Percentiles rank a stretch among this genome's conserved stretches.
These are phyloP conservation scores for Gallinago undulata DNA, from an alignment of 2,113 vertebrate species.

Conservation along the genomic window DNA sequence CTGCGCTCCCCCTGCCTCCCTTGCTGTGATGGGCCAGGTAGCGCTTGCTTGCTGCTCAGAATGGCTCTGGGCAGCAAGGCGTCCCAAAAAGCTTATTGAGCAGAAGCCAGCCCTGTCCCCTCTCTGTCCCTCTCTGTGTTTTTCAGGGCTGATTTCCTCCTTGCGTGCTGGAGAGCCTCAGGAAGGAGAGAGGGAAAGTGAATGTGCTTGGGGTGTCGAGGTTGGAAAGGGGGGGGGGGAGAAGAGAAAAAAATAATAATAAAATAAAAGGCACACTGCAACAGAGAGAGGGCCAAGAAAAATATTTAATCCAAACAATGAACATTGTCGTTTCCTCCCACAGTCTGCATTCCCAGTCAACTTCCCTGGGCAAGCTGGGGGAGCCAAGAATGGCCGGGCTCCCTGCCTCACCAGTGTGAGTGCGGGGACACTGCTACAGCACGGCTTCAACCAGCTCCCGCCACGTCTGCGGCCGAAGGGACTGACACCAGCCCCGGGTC, in stretches of 20 bases:
- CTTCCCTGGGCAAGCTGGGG: constrained; percentile 47
- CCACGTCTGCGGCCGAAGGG: background rate
- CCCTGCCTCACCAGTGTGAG: constrained; percentile 9
- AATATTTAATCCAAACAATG: constrained; percentile 78
- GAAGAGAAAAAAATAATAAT: background rate
- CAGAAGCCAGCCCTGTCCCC: background rate
- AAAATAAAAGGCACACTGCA: constrained; percentile 48
- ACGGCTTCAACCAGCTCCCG: background rate
- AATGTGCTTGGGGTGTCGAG: background rate
- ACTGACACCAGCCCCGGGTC: background rate
- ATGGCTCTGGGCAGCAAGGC: background rate
- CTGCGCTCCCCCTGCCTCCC: background rate
- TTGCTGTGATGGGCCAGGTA: background rate
- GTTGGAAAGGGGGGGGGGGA: background rate
- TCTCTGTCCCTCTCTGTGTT: background rate
- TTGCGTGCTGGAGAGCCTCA: background rate
- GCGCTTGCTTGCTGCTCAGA: background rate
- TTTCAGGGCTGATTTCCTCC: background rate
- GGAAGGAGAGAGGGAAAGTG: constrained; percentile 22
- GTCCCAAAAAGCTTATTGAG: background rate
- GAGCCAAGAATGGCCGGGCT: constrained; percentile 65
- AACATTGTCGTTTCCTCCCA: constrained; percentile 74
- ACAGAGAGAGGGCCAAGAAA: constrained; percentile 67
- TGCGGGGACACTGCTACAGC: background rate
- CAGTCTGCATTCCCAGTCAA: constrained; percentile 75